Evolutionary conservation across 2,888 invertebrate species (phyloP).

Genomic region (Nymphalis polychloros): DNA sequence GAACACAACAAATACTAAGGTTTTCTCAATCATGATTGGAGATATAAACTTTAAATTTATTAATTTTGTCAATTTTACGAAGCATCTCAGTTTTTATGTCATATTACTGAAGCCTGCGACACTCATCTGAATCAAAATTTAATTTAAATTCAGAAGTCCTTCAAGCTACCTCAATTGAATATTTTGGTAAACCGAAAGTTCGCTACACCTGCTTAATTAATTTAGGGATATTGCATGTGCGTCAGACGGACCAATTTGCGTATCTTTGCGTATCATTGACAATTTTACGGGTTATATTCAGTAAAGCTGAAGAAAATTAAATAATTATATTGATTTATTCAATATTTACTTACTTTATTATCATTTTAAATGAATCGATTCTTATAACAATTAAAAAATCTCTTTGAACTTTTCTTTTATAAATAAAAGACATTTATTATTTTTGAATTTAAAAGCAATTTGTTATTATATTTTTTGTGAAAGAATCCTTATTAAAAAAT

Average conservation of each 20-base stretch:
- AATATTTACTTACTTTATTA: no score
- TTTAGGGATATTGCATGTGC: slow-evolving; percentile 1
- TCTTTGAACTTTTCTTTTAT: not conserved
- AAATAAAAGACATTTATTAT: not conserved
- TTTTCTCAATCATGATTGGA: no score
- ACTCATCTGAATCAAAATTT: slow-evolving; percentile 19
- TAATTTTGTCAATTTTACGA: no score
- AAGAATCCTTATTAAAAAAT: not conserved
- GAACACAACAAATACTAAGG: no score
- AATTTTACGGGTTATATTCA: not conserved
- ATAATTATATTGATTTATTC: no score
- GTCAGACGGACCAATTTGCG: not conserved
- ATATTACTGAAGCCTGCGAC: not conserved
- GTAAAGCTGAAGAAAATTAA: no score
- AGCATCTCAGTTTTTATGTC: no score
- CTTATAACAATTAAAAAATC: no score
- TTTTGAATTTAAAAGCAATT: not conserved
- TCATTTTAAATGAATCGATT: no score
- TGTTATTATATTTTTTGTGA: not conserved
- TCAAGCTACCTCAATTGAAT: slow-evolving; percentile 23
- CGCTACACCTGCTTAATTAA: slow-evolving; percentile 26
- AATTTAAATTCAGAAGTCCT: slow-evolving; percentile 24
- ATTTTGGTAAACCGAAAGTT: slow-evolving; percentile 13
- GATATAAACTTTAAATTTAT: no score
- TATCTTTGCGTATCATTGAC: not conserved